phyloP scores from a whole-genome alignment of 2,113 vertebrate species.

The Calypte anna region DNA sequence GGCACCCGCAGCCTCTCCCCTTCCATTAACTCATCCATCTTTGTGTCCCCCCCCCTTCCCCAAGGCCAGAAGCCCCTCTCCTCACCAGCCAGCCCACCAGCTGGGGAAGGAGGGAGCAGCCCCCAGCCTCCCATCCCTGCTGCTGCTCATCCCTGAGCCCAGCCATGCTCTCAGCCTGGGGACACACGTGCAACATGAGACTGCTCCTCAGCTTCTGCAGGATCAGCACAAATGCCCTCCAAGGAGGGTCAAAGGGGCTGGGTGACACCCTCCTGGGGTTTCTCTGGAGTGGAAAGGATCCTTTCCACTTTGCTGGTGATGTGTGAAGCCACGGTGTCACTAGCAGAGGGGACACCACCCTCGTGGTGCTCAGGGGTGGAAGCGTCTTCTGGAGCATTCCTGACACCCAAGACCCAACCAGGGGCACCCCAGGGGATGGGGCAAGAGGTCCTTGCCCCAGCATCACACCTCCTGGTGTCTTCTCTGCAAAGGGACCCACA shows the following conservation, averaged over 20 bases:
- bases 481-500: neutral
- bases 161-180: neutral
- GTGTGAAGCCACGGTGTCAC: neutral
- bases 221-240: neutral
- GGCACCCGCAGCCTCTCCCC: neutral
- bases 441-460: neutral
- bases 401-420: neutral
- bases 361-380: fast-evolving
- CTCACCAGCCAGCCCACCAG: neutral
- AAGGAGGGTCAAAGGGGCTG: neutral
- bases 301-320: fast-evolving
- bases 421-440: neutral
- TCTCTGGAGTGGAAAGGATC: neutral
- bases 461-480: neutral
- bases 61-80: neutral
- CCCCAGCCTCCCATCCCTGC: neutral
- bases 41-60: neutral
- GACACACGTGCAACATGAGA: fast-evolving
- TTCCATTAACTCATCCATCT: neutral
- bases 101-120: neutral
- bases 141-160: neutral
- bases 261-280: neutral
- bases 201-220: neutral
- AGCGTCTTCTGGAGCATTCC: neutral
- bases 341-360: neutral